A percentile compares a stretch with the other conserved stretches of the same genome.
These are phyloP conservation scores for Habropoda laboriosa DNA, from an alignment of 1,140 invertebrate genomes.

Conservation along the genomic window DNA sequence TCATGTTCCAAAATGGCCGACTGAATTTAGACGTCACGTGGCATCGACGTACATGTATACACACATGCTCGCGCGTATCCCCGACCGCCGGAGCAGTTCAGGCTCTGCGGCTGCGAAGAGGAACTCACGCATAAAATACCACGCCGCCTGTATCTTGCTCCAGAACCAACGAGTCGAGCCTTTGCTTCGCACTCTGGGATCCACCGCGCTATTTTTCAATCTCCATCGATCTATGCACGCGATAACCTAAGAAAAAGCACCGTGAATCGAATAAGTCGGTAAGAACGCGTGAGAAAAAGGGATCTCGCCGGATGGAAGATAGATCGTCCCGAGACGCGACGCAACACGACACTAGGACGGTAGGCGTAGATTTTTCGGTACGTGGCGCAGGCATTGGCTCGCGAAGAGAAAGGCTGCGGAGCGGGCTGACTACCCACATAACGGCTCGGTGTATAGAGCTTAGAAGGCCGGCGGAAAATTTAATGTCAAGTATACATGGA, in stretches of 20 bases:
- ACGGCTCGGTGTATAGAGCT: slow-evolving; percentile 42
- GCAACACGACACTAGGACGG: too few relatives aligned
- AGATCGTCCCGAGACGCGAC: too few relatives aligned
- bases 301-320: not conserved
- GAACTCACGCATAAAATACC: slow-evolving; percentile 40
- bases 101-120: slow-evolving; percentile 43
- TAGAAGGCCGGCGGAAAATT: slow-evolving; percentile 71
- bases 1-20: slow-evolving; percentile 80
- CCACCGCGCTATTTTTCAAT: too few relatives aligned
- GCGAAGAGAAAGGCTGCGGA: slow-evolving; percentile 63
- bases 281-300: too few relatives aligned
- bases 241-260: too few relatives aligned
- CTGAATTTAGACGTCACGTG: slow-evolving; percentile 81
- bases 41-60: slow-evolving; percentile 57
- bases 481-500: slow-evolving; percentile 73
- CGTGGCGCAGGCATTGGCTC: slow-evolving; percentile 57
- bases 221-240: not conserved
- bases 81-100: slow-evolving; percentile 30
- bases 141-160: not conserved
- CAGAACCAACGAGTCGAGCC: not conserved
- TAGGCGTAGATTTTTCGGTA: slow-evolving; percentile 62
- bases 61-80: slow-evolving; percentile 43
- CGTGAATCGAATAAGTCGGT: too few relatives aligned
- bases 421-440: slow-evolving; percentile 37
- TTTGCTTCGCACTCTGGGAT: too few relatives aligned